Evolutionary conservation across 2,888 invertebrate species (phyloP), one percentile per base, ranked within the genome.

Genomic region (Ornithoptera alexandrae): DNA sequence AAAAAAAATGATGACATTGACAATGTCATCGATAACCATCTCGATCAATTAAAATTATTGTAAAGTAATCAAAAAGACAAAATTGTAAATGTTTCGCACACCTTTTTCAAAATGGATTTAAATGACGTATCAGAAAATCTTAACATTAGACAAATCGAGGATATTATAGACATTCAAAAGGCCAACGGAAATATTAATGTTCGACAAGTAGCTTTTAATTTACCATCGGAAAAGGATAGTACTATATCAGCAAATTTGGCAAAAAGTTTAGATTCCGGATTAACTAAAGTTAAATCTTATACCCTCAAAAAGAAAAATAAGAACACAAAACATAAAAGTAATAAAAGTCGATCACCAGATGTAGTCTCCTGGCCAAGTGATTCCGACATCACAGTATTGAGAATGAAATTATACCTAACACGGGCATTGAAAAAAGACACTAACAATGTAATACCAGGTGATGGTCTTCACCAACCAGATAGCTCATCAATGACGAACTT

Each of bases 401-500:
- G 93, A 76, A 93, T 94, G 82, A 93, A 93, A 77, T 80, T 83
- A 69, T 85, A 75, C 74, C 77, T 81, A 75, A 82, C 81, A n/a
- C 84, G 78, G 67, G 88, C 87, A 70, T 78, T 90, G 70, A 93
- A 93, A 79, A 87, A 92, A 70, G 90, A 90, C 77, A 82, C 89
- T 4, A 90, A 88, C 59, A 87, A 86, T 68, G 82, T 87, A 1
- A 84, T 93, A 66, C 92, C 92, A 2, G 94, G 94, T 0, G 94
- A 94, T 74, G 94, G 94, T 18, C 87, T 93, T 1, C 94, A 94
- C 77, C 89, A 93, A 68, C 92, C 90, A 0, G 93, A 93, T 73
- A 93, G 93, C 72, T 94, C 93, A 0, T 94, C 94, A 0, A 89
- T 94, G 87, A 88, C 94, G 0, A 94, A 94, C 81, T 82, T 94